These are phyloP conservation scores for Pteruthius melanotis DNA, from an alignment of 2,113 vertebrate genomes.

Conservation along the genomic window DNA sequence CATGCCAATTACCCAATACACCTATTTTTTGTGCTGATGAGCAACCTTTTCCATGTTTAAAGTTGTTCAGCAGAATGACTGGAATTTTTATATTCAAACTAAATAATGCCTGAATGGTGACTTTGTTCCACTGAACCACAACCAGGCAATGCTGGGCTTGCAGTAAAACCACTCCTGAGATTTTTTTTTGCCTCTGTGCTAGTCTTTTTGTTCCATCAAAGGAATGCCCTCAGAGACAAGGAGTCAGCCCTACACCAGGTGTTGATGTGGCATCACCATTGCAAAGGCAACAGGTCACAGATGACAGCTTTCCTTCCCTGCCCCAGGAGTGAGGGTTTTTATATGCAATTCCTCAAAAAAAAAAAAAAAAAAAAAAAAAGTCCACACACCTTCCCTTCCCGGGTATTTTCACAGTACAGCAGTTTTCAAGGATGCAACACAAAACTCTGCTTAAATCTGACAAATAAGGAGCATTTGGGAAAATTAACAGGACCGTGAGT, in stretches of 20 bases:
- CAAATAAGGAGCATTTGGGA: neutral
- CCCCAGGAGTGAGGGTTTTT: neutral
- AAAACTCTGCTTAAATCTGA: neutral
- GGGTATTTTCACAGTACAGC: neutral
- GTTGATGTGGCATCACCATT: neutral
- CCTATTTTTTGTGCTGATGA: neutral
- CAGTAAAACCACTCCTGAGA: neutral
- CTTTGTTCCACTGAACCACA: neutral
- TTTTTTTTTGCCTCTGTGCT: neutral
- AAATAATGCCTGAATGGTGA: neutral
- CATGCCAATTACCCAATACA: neutral
- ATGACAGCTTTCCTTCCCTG: neutral
- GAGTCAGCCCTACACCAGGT: neutral
- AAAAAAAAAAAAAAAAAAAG: neutral
- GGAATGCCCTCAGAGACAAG: neutral
- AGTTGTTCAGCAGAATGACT: neutral
- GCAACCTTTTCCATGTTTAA: neutral
- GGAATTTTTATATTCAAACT: neutral
- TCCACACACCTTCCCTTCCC: rapidly evolving
- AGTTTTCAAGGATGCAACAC: neutral
- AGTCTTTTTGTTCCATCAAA: neutral
- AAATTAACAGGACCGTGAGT: neutral
- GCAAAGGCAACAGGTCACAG: neutral
- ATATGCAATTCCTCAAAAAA: neutral
- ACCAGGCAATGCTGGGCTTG: neutral